phyloP scores from a whole-genome alignment of 1,140 invertebrate genomes.

The Cydia fagiglandana region DNA sequence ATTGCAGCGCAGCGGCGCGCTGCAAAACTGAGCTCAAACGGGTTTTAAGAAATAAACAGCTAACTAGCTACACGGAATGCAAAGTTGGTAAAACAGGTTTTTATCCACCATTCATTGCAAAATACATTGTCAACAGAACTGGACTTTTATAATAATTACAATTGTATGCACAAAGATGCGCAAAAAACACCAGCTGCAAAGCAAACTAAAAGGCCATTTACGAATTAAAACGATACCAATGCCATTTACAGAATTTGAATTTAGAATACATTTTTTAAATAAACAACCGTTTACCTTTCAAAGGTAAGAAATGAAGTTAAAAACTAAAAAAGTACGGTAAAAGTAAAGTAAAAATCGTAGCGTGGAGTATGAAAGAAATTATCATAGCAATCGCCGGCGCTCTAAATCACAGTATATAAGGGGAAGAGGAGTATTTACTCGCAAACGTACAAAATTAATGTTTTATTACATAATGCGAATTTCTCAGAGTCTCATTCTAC shows the following conservation, averaged over 20 bases:
- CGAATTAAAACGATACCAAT: constrained; percentile 11
- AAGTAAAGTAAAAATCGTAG: constrained; percentile 35
- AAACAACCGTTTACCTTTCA: constrained; percentile 8
- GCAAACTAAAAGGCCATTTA: constrained; percentile 1
- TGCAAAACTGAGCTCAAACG: constrained; percentile 27
- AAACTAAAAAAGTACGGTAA: constrained; percentile 11
- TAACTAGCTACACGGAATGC: constrained; percentile 6
- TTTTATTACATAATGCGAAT: constrained; percentile 78
- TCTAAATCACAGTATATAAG: constrained; percentile 78
- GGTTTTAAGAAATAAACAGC: background rate
- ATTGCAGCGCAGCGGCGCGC: constrained; percentile 7
- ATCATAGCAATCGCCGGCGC: constrained; percentile 75
- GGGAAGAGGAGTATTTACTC: constrained; percentile 76
- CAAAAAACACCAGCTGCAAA: constrained; percentile 23
- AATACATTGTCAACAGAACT: constrained; percentile 11
- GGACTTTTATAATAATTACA: background rate
- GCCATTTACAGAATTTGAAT: background rate
- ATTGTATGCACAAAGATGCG: constrained; percentile 4
- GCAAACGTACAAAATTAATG: constrained; percentile 77
- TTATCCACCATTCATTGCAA: constrained; percentile 1
- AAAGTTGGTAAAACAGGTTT: constrained; percentile 22
- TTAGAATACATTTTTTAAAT: constrained; percentile 7
- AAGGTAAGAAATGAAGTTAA: background rate
- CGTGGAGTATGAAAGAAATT: constrained; percentile 73
- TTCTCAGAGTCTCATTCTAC: constrained; percentile 70